Evolutionary conservation across 2,797 vertebrate species (phyloP), one percentile per base, ranked within the genome.

Genomic region (Ptychobarbus kaznakovi): DNA sequence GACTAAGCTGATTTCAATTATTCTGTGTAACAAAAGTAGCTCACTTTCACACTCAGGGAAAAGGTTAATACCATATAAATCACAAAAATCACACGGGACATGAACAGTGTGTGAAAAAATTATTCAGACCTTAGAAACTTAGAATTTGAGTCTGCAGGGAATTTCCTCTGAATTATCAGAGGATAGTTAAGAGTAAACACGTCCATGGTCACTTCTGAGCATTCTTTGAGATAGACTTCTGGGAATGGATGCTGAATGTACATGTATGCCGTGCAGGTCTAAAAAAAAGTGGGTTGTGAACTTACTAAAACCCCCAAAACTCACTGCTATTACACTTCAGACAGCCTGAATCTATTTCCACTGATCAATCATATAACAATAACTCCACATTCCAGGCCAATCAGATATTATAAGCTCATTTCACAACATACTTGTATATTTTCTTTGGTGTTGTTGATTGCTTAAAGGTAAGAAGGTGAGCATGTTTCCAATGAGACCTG

Each of bases 121-220:
- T 44, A 79, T 85, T 76, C 76, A 10, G 4, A 82, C 85, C 88
- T 88, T 92, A 86, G 51, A 89, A 92, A 92, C 38, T 32, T 32
- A 32, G 32, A 65, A 13, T 7, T 10, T 18, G 73, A 89, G 81
- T 58, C 40, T 2, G 22, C 46, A 88, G 85, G 77, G 88, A 61
- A 80, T 65, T 81, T 82, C 91, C 84, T 83, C 86, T 46, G 51
- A 76, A 53, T 40, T 72, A 38, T 86, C 87, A 86, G 74, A 9
- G 22, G 10, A 8, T 53, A 44, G 56, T 79, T 61, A 68, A 70
- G 28, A 13, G 6, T 63, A 44, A 81, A 69, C 18, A 68, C 28
- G 42, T 53, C 53, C 22, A 66, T 40, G 72, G 72, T 75, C 28
- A 83, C 16, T 38, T 75, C 61, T 46, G 12, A 75, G 22, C 56